Percentiles rank a stretch among this genome's conserved stretches.
Conservation (phyloP, 2,113 vertebrate species). For the Gopherus flavomarginatus region DNA sequence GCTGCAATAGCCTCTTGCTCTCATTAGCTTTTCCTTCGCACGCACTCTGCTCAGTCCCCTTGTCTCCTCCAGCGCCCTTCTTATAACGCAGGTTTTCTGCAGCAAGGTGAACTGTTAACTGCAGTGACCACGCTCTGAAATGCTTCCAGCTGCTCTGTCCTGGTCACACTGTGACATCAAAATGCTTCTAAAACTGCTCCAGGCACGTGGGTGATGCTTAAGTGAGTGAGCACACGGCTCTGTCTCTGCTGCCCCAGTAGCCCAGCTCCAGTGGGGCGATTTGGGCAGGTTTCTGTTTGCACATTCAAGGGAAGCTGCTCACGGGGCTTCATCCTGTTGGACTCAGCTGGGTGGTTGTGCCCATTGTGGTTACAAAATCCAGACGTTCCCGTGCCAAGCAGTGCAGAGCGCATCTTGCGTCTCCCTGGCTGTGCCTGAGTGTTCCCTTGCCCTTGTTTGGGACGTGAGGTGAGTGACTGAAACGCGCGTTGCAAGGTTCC, state of each 20-base stretch:
- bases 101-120: background rate
- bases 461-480: background rate
- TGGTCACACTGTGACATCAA: background rate
- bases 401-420: too few relatives aligned
- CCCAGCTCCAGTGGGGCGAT: background rate
- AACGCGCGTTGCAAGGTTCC: background rate
- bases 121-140: background rate
- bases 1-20: background rate
- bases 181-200: background rate
- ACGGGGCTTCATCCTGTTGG: background rate
- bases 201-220: background rate
- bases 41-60: background rate
- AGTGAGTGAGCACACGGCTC: background rate
- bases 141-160: background rate
- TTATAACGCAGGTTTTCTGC: background rate
- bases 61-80: background rate
- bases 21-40: background rate
- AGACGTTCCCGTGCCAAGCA: too few relatives aligned
- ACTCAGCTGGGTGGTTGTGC: too few relatives aligned
- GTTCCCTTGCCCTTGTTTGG: background rate
- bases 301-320: too few relatives aligned
- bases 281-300: background rate
- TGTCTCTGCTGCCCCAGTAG: background rate
- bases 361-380: background rate
- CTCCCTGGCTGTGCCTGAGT: background rate